Evolutionary conservation across 2,113 vertebrate genomes (phyloP).

Genomic region (Uria aalge): DNA sequence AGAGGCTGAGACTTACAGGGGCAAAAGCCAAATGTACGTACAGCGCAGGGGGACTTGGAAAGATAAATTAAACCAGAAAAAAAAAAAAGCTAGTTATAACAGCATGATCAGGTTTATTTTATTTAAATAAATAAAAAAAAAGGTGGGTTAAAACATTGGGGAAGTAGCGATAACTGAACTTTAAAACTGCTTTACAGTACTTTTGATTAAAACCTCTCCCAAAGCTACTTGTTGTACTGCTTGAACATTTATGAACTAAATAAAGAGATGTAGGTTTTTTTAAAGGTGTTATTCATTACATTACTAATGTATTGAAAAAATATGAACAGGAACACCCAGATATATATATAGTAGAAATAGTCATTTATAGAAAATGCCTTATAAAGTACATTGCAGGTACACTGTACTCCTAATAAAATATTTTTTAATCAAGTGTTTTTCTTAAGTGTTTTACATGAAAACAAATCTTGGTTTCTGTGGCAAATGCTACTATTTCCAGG

Average conservation of each 20-base stretch:
- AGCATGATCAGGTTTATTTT: neutral
- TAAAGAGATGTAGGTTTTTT: conserved; percentile 76
- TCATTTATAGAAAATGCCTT: conserved; percentile 61
- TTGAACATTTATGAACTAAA: conserved; percentile 74
- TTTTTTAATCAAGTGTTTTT: conserved; percentile 62
- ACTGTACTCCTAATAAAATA: conserved; percentile 73
- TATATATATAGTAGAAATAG: conserved; percentile 42
- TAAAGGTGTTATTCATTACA: conserved; percentile 56
- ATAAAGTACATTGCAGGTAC: conserved; percentile 75
- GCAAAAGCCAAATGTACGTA: neutral
- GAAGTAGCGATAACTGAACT: neutral
- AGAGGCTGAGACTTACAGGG: neutral
- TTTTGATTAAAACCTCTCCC: conserved; percentile 47
- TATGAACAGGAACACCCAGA: conserved; percentile 28
- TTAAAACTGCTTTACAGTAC: conserved; percentile 6
- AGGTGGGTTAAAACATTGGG: no score
- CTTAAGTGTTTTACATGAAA: neutral
- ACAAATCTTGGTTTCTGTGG: neutral
- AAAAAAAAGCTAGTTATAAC: neutral
- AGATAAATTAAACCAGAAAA: neutral
- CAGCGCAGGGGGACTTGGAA: neutral
- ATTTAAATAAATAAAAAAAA: neutral
- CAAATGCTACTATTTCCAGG: neutral
- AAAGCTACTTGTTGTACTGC: conserved; percentile 70
- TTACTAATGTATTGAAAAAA: conserved; percentile 52